These are phyloP conservation scores for Platorchestia sp. DNA, from an alignment of 1,140 invertebrate genomes.

Conservation along the genomic window DNA sequence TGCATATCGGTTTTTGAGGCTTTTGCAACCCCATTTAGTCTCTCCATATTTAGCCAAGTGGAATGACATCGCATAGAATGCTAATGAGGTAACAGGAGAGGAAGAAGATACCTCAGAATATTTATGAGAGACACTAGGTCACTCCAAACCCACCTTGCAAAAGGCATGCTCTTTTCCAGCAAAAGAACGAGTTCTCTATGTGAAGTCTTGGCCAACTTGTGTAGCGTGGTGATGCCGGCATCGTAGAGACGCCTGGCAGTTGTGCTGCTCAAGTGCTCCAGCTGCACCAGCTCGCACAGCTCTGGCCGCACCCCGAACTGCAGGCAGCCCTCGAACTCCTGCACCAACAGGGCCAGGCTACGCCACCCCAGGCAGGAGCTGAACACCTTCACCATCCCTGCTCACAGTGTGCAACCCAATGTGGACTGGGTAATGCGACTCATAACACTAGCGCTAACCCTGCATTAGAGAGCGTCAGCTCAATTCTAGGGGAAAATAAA, in stretches of 20 bases:
- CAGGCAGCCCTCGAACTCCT: constrained; percentile 92
- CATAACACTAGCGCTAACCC: not conserved
- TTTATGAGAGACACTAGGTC: not conserved
- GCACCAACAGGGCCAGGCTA: constrained; percentile 88
- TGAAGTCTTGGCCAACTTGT: constrained; percentile 83
- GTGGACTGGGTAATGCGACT: not conserved
- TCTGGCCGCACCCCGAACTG: constrained; percentile 95
- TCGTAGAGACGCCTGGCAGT: constrained; percentile 88
- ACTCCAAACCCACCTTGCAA: constrained; percentile 76
- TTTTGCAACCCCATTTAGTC: too few species aligned
- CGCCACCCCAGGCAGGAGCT: constrained; percentile 94
- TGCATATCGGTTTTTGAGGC: too few species aligned
- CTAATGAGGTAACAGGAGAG: too few species aligned
- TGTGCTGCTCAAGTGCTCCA: constrained; percentile 86
- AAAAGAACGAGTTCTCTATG: constrained; percentile 81
- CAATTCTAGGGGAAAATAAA: too few species aligned
- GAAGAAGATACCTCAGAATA: not conserved
- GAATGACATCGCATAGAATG: too few species aligned
- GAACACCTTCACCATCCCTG: constrained; percentile 93
- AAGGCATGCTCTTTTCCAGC: constrained; percentile 84
- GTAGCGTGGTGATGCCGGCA: constrained; percentile 84
- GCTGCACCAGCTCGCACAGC: constrained; percentile 89
- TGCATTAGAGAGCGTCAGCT: too few species aligned
- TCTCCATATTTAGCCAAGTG: too few species aligned
- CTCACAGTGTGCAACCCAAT: not conserved